Percentiles rank a stretch among this genome's conserved stretches.
phyloP scores from a whole-genome alignment of 2,888 invertebrate species.

The Platerodrilus igneus region DNA sequence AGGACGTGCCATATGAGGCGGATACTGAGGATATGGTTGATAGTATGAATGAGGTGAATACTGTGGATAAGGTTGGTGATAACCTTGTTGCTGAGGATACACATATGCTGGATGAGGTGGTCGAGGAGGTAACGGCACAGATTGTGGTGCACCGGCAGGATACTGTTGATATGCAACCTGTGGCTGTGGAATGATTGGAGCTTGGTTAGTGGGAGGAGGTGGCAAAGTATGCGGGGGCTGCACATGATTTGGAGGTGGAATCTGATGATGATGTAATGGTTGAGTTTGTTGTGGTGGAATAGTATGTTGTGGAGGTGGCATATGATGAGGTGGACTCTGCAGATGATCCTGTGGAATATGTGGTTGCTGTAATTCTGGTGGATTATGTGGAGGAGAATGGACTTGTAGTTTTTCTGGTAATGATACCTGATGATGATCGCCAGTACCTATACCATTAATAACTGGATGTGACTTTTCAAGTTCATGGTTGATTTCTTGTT shows the following conservation, averaged over 20 bases:
- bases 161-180: constrained; percentile 46
- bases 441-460: constrained; percentile 10
- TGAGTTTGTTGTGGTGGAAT: constrained; percentile 25
- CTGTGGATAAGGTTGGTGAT: constrained; percentile 49
- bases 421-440: constrained; percentile 25
- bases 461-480: constrained; percentile 13
- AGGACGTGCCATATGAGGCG: constrained; percentile 51
- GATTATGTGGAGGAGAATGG: constrained; percentile 28
- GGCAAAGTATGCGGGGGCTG: constrained; percentile 41
- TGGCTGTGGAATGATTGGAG: constrained; percentile 46
- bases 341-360: no score
- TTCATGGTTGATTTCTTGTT: constrained; percentile 20
- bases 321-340: constrained; percentile 26
- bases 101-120: constrained; percentile 54
- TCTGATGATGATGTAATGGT: constrained; percentile 22
- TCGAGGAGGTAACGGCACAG: constrained; percentile 52
- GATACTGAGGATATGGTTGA: constrained; percentile 54
- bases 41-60: constrained; percentile 52
- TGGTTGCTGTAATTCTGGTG: constrained; percentile 14
- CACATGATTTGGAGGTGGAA: constrained; percentile 30
- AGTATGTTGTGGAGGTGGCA: constrained; percentile 25
- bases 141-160: constrained; percentile 46
- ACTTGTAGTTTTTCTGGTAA: constrained; percentile 11
- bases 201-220: constrained; percentile 37
- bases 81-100: constrained; percentile 49